phyloP scores from a whole-genome alignment of 1,140 invertebrate species.

The Drosophila kanapiae region DNA sequence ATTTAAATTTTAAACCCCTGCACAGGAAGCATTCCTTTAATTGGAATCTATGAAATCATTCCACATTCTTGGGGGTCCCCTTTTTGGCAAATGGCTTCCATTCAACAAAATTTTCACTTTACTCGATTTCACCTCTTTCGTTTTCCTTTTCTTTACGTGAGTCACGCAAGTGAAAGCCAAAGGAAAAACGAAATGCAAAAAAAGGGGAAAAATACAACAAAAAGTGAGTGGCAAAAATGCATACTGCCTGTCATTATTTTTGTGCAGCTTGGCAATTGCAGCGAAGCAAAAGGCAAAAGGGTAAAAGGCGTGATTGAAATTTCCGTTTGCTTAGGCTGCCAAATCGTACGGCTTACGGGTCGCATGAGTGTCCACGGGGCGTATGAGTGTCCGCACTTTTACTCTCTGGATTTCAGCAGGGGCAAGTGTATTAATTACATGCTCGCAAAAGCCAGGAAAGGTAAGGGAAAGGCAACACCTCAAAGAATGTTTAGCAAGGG shows the following conservation, averaged over 20 bases:
- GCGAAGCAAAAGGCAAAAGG: not conserved
- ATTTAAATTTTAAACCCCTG: not conserved
- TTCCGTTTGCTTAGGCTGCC: constrained; percentile 31
- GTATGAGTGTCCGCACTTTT: constrained; percentile 38
- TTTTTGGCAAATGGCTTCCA: not conserved
- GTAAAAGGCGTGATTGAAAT: constrained; percentile 51
- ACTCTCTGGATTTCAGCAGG: constrained; percentile 18
- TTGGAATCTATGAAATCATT: constrained; percentile 31
- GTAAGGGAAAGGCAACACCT: not conserved
- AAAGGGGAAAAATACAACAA: not conserved
- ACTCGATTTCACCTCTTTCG: constrained; percentile 4
- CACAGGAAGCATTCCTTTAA: constrained; percentile 7
- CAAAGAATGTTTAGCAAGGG: no score
- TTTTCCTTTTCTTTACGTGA: constrained; percentile 27
- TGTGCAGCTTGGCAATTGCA: constrained; percentile 36
- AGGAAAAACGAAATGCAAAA: not conserved
- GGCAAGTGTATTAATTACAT: constrained; percentile 32
- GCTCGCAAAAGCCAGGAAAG: not conserved
- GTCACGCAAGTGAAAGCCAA: constrained; percentile 42
- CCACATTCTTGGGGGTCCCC: constrained; percentile 1
- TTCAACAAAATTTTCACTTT: constrained; percentile 28
- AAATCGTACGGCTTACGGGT: not conserved
- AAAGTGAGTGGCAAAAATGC: constrained; percentile 31
- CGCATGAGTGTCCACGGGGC: constrained; percentile 20
- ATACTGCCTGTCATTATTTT: constrained; percentile 55